Conservation (phyloP, 2,113 vertebrate species). For the Tachuris rubrigastra region DNA sequence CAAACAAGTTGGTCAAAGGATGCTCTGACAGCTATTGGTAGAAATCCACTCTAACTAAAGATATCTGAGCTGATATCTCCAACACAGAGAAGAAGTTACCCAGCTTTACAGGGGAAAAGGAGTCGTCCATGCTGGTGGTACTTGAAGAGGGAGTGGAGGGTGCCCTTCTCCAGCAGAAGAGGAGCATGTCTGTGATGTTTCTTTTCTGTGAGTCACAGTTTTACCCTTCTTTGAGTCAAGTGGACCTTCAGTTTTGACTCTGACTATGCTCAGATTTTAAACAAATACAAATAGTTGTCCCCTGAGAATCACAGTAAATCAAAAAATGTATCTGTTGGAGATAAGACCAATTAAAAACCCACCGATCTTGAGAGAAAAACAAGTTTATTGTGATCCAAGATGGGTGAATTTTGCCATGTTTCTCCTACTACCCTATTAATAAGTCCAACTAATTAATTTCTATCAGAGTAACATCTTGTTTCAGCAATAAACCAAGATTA, state of each 20-base stretch:
- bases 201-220: not conserved
- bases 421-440: not conserved
- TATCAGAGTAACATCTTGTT: not conserved
- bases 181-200: not conserved
- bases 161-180: not conserved
- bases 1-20: not conserved
- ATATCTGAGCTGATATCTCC: not conserved
- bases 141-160: not conserved
- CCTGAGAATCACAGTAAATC: not conserved
- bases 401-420: not conserved
- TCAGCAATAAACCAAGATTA: not conserved
- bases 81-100: not conserved
- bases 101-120: not conserved
- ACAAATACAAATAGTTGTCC: not conserved
- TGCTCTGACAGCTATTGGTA: not conserved
- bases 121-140: rapidly evolving
- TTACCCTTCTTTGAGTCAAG: not conserved
- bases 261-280: not conserved
- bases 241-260: not conserved
- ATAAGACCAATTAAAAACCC: not conserved
- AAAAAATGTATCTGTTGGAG: not conserved
- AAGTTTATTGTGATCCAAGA: not conserved
- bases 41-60: not conserved
- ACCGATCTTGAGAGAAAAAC: not conserved
- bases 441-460: not conserved